Percentiles rank a stretch among this genome's conserved stretches.
Conservation (phyloP, 2,888 invertebrate species). For the Orgyia antiqua region DNA sequence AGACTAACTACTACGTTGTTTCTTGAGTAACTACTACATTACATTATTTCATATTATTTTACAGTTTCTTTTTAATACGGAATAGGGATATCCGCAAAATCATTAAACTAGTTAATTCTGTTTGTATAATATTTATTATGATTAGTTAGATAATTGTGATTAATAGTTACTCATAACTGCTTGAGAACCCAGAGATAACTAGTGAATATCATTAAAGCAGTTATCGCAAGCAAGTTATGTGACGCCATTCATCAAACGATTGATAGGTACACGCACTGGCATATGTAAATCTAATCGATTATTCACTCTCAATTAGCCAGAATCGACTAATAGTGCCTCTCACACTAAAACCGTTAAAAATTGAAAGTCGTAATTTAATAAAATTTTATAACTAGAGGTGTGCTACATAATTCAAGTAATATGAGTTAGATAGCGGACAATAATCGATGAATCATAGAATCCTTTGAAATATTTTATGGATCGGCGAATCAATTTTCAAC, state of each 20-base stretch:
- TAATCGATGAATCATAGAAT: background rate
- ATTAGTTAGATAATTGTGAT: too few relatives aligned
- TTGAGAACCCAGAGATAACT: too few relatives aligned
- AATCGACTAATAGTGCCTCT: slow-evolving; percentile 27
- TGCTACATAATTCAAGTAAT: slow-evolving; percentile 5
- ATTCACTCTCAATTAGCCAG: slow-evolving; percentile 35
- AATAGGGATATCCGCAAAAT: too few relatives aligned
- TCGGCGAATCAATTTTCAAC: slow-evolving; percentile 1
- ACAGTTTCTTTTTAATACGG: too few relatives aligned
- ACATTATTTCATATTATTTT: too few relatives aligned
- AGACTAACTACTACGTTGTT: too few relatives aligned
- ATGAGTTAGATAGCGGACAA: slow-evolving; percentile 3
- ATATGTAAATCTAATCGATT: slow-evolving; percentile 40
- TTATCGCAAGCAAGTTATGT: slow-evolving; percentile 9
- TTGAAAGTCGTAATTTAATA: slow-evolving; percentile 27
- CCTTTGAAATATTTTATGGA: slow-evolving; percentile 1
- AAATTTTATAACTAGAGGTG: slow-evolving; percentile 6
- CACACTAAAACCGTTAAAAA: slow-evolving; percentile 29
- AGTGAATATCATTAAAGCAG: too few relatives aligned
- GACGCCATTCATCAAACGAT: slow-evolving; percentile 19
- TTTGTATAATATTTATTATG: too few relatives aligned
- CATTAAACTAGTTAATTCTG: too few relatives aligned
- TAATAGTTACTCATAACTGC: too few relatives aligned
- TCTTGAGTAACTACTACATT: too few relatives aligned
- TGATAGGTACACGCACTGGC: slow-evolving; percentile 13